Evolutionary conservation across 2,113 vertebrate genomes (phyloP), one percentile per base, ranked within the genome.

Genomic region (Tauraco erythrolophus): DNA sequence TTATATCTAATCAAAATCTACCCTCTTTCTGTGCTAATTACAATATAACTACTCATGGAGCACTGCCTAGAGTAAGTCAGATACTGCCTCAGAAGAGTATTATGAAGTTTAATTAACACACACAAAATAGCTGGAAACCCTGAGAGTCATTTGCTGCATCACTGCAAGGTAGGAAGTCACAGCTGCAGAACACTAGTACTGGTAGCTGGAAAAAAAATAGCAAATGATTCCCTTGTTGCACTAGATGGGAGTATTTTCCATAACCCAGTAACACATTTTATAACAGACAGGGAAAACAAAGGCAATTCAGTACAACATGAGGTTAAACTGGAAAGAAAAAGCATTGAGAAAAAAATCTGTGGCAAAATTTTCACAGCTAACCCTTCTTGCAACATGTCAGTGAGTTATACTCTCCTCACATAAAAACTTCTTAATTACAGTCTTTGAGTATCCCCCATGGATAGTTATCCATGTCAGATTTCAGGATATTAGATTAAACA

Each of bases 331-430:
- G 11, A 96, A 43, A 89, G 37, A 64, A 86, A 88, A 92, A 70
- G 7, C 43, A 69, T 9, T 72, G 48, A 82, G 48, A 82, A 87
- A 92, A 45, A 75, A 71, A 62, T 2, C n/a, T 13, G 13, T 58
- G 54, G 74, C 75, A 93, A 94, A 92, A 70, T 33, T 80, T 94
- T 90, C 71, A 85, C 71, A 54, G 68, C 53, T 93, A 75, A 75
- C 31, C 46, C n/a, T 80, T 87, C 43, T 45, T 70, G 19, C 41
- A 79, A 22, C 8, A 10, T 37, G 57, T 82, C 72, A 87, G 45
- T 4, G 64, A 87, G 37, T 43, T 94, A 86, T 54, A 31, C 53
- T 92, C 84, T 89, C 51, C 1, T 83, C 53, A 72, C 45, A 71
- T 30, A 66, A 84, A 93, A 93, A 77, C 51, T 83, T 87, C 70